These are phyloP conservation scores for Actinostola sp. DNA, from an alignment of 92 coral and sea anemone species.

Conservation along the genomic window DNA sequence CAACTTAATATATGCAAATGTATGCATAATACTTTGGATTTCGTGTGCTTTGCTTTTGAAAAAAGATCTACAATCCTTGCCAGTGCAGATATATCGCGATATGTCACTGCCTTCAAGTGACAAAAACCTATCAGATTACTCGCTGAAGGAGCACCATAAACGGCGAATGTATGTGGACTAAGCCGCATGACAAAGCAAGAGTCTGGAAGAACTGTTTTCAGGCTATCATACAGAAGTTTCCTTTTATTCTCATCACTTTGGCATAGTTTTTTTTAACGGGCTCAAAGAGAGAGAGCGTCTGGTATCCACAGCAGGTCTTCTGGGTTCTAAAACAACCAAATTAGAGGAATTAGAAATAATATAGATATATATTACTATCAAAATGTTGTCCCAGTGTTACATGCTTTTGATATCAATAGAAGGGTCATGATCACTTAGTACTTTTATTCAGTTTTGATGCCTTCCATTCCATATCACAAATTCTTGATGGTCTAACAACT, in stretches of 20 bases:
- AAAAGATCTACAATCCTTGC: too few species aligned
- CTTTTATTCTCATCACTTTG: constrained; percentile 35
- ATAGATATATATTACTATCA: too few species aligned
- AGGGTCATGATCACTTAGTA: constrained; percentile 6
- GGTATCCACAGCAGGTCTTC: constrained; percentile 20
- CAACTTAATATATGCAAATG: too few species aligned
- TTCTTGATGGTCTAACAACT: constrained; percentile 51
- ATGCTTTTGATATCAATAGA: background rate
- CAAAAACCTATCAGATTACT: too few species aligned
- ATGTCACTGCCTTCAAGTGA: too few species aligned
- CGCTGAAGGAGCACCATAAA: too few species aligned
- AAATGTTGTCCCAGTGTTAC: too few species aligned
- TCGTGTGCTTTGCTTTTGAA: too few species aligned
- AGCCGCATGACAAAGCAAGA: constrained; percentile 44
- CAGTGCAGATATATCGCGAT: too few species aligned
- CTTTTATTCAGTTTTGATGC: constrained; percentile 69
- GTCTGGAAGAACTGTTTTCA: constrained; percentile 38
- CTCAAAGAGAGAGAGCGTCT: constrained; percentile 50
- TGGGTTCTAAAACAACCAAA: constrained; percentile 26
- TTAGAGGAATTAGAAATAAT: background rate
- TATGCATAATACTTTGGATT: too few species aligned
- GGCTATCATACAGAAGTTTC: constrained; percentile 26
- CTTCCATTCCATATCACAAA: constrained; percentile 67
- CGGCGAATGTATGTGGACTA: too few species aligned
- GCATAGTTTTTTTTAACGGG: constrained; percentile 14